Evolutionary conservation across 2,888 invertebrate species (phyloP).

Genomic region (Athalia rosae): DNA sequence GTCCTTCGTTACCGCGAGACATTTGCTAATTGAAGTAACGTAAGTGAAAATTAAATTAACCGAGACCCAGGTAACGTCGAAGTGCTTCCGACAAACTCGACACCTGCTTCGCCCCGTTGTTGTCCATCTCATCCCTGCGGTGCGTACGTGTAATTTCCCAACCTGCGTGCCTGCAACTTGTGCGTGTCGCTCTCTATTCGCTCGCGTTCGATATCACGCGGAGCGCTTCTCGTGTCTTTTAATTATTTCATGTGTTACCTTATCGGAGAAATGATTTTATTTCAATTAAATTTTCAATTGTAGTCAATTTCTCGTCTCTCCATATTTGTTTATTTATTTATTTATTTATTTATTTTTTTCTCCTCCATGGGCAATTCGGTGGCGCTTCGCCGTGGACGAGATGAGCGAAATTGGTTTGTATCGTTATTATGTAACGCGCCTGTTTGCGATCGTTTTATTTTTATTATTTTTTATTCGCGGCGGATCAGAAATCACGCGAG

Average conservation of each 20-base stretch:
- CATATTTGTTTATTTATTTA: too few species aligned
- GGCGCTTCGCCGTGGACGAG: too few species aligned
- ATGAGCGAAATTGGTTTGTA: too few species aligned
- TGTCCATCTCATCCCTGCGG: not conserved
- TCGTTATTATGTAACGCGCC: too few species aligned
- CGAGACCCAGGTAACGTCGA: constrained; percentile 42
- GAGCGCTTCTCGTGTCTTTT: not conserved
- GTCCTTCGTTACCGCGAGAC: constrained; percentile 24
- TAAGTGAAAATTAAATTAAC: constrained; percentile 40
- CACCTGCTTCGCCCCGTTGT: not conserved
- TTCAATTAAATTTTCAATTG: too few species aligned
- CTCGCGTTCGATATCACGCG: not conserved
- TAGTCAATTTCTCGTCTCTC: too few species aligned
- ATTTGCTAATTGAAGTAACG: constrained; percentile 34
- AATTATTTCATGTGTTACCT: too few species aligned
- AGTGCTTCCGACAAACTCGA: constrained; percentile 9
- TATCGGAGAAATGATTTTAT: too few species aligned
- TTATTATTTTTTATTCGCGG: not conserved
- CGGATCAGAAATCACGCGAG: not conserved
- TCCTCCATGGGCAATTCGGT: too few species aligned
- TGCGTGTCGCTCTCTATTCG: not conserved
- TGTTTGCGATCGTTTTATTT: not conserved
- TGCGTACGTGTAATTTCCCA: not conserved
- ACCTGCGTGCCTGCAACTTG: not conserved
- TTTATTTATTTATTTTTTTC: too few species aligned